Evolutionary conservation across 2,113 vertebrate genomes (phyloP), one percentile per base, ranked within the genome.

Genomic region (Oenanthe melanoleuca): DNA sequence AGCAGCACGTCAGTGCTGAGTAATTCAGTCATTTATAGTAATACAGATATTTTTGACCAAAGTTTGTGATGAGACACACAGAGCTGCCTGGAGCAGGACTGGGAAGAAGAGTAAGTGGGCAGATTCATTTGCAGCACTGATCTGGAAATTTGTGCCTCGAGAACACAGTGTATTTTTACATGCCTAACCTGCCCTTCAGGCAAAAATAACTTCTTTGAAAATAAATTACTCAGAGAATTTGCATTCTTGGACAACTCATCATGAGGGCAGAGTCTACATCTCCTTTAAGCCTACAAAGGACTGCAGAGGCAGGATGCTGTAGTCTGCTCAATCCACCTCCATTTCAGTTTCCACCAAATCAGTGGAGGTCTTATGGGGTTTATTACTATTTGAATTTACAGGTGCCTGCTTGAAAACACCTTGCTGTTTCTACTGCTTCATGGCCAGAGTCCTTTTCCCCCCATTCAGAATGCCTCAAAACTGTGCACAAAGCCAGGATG

Each of bases 11-110:
- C 87, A 71, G 5, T 24, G 33, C 81, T 72, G 61, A 89, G 61
- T 84, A 87, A 84, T 71, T 61, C 71, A 83, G 70, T 34, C 57
- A 79, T 91, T 89, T 91, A 82, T 79, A 95, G 88, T n/a, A 91
- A 75, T 16, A 23, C 1, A 44, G 56, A 31, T 89, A 91, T 72
- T 96, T 91, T 44, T 38, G 40, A 52, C 63, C 34, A 59, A 59
- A 67, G n/a, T 84, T 69, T 69, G 67, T 4, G 23, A 44, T 1
- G 5, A 84, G 56, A 44, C 59, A 52, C 44, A 33, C 28, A 59
- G 78, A 94, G 56, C 52, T 74, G 84, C 92, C 77, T 74, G 73
- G 80, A 86, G 69, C 65, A 83, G 70, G n/a, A 29, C 59, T 23
- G n/a, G 80, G 45, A 78, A 69, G 69, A 63, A 78, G 60, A 15